Base-by-base conservation (phyloP, 1,140 invertebrate species). In the Pogonomyrmex barbatus region DNA sequence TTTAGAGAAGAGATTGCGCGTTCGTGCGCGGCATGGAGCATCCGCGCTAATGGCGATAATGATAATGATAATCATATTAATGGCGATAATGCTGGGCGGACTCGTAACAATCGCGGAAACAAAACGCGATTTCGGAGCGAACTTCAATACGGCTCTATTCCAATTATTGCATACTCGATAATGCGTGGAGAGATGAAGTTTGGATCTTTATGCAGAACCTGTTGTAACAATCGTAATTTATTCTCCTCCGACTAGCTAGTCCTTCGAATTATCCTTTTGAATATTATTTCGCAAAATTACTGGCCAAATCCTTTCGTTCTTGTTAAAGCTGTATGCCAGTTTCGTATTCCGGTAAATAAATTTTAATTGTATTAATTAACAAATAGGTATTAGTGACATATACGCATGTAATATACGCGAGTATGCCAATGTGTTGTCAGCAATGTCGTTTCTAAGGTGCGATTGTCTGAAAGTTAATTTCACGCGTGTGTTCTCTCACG, bases 21-120 rank as follows among this genome's bases (percentile, higher is more conserved):
- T 78, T 83, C 79, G 73, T 78, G 75, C 82, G 14, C 24, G n/a
- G 65, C 39, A 79, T 89, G 47, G 39, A 33, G 12, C 84, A 33
- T 83, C 62, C 42, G 68, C 76, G 56, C 50, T 81, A 73, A 81
- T 67, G 76, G 79, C 82, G 54, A 76, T 36, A 68, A 89, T 82
- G 54, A 76, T 36, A 68, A 89, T 82, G 70, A 50, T 58, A 60
- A 73, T 76, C 52, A 65, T 52, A 83, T 71, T 83, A 58, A 58
- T 42, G 30, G 50, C 12, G 54, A 86, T 76, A 83, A 62, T 17
- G 6, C 33, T 47, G 45, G 30, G 4, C 45, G 50, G 47, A n/a
- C 30, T 62, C 1, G 42, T 10, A 68, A 68, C 24, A 56, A 83
- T 71, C 52, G 8, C 24, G 67, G n/a, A 0, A 14, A 33, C 63